phyloP scores from a whole-genome alignment of 2,113 vertebrate species.

The Corvus cornix region DNA sequence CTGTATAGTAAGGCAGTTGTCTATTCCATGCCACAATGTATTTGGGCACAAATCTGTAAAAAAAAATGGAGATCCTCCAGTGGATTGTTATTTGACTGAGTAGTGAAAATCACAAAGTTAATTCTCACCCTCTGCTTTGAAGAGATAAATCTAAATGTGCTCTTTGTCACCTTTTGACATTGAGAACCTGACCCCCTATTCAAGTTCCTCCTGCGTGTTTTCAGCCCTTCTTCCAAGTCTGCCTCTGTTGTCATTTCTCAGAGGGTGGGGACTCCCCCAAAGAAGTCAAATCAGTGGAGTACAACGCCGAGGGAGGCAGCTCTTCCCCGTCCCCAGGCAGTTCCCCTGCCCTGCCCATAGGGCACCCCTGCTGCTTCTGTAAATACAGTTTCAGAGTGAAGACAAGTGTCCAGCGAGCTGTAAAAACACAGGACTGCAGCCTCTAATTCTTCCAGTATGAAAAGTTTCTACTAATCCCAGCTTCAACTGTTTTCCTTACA shows the following conservation, averaged over 20 bases:
- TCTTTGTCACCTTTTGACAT: not conserved
- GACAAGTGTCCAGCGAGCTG: fast-evolving
- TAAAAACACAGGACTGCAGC: not conserved
- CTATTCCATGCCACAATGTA: not conserved
- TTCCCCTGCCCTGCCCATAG: not conserved
- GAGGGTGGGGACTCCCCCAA: not conserved
- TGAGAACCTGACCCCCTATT: not conserved
- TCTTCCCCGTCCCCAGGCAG: not conserved
- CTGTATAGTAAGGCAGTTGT: not conserved
- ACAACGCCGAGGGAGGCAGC: not conserved
- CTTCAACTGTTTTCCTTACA: not conserved
- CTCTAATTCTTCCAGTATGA: not conserved
- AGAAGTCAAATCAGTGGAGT: fast-evolving
- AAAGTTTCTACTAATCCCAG: not conserved
- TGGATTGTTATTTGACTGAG: not conserved
- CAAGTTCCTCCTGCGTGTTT: not conserved
- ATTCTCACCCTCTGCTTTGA: not conserved
- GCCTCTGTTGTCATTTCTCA: not conserved
- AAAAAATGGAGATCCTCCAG: not conserved
- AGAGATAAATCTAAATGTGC: not conserved
- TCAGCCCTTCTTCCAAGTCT: not conserved
- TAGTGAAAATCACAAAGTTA: not conserved
- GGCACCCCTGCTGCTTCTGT: not conserved
- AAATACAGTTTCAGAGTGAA: not conserved
- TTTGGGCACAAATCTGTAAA: not conserved